Evolutionary conservation across 2,113 vertebrate genomes (phyloP), one percentile per base, ranked within the genome.

Genomic region (Ceratotherium simum): DNA sequence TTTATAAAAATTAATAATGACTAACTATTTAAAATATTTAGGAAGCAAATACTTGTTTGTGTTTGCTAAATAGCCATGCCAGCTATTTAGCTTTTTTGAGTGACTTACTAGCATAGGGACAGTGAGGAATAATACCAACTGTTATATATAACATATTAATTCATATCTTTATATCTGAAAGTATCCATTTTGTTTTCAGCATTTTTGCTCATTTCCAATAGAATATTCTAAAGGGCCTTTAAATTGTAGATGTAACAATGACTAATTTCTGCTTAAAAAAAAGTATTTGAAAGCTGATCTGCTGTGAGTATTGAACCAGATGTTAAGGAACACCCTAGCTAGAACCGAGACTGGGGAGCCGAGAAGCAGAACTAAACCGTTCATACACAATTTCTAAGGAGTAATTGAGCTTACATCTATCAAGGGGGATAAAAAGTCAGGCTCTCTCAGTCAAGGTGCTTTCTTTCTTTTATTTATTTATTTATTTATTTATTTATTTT

Each of bases 391-490:
- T 98, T 98, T 98, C 82, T 92, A 76, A 98, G 96, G 86, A 90
- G 67, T 96, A 98, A 98, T 90, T 98, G 91, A 97, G 81, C 96
- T 95, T 90, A 91, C 18, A 94, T 70, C 89, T 95, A 97, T 97
- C 94, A 98, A 91, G 62, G 13, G 96, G 72, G 27, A 92, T 95
- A 96, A 97, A 98, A 98, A 91, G 80, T 79, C 39, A 96, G 18
- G 11, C 42, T 97, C n/a, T 97, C 97, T 97, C 48, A 93, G 62
- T 97, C 72, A 94, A 87, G 69, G 54, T 98, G 54, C n/a, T 96
- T 97, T 96, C 83, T 79, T 27, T 79, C 51, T 67, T 95, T 21
- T 21, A n/a, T n/a, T n/a, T n/a, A n/a, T n/a, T n/a, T n/a, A n/a
- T n/a, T n/a, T n/a, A n/a, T n/a, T n/a, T n/a, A n/a, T n/a, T n/a